A percentile compares a stretch with the other conserved stretches of the same genome.
Conservation (phyloP, 2,888 invertebrate species). For the Epistrophella euchroma region DNA sequence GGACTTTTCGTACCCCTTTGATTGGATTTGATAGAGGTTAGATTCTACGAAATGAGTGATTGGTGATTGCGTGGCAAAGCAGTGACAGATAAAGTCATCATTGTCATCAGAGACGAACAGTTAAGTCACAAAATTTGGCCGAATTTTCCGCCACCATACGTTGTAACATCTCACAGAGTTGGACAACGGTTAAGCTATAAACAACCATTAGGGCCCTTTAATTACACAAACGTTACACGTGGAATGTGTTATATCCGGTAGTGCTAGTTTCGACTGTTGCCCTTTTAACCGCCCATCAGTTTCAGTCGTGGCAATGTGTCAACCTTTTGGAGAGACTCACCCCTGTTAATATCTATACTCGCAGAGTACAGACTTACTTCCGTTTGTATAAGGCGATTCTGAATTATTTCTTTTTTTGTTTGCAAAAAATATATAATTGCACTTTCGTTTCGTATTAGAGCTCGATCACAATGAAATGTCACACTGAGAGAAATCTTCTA, state of each 20-base stretch:
- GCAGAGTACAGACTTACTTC: neutral
- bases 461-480: neutral
- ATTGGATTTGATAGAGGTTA: conserved; percentile 59
- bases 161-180: neutral
- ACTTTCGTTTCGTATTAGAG: conserved; percentile 12
- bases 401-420: conserved; percentile 1
- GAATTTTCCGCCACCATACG: conserved; percentile 18
- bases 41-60: conserved; percentile 51
- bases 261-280: neutral
- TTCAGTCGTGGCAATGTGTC: neutral
- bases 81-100: conserved; percentile 51
- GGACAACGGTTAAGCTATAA: conserved; percentile 21
- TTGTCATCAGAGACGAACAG: conserved; percentile 9
- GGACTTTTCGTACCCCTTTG: conserved; percentile 59
- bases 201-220: conserved; percentile 58
- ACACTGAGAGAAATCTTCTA: neutral
- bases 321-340: conserved; percentile 31
- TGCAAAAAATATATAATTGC: neutral
- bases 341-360: conserved; percentile 27
- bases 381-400: conserved; percentile 5
- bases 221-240: conserved; percentile 40
- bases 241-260: conserved; percentile 12
- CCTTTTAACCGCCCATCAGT: conserved; percentile 14
- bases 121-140: conserved; percentile 4
- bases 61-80: conserved; percentile 31